These are phyloP conservation scores for roundworm (Caenorhabditis elegans) DNA, from an alignment of 1,140 invertebrate species.

Conservation along the genomic window WBcel235 BX284604.4:942001-942500, in stretches of 20 bases:
- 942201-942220: slow-evolving; percentile 53
- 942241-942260: slow-evolving; percentile 46
- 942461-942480: too few species aligned
- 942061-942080: slow-evolving; percentile 45
- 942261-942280: slow-evolving; percentile 1
- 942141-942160: slow-evolving; percentile 57
- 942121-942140: slow-evolving; percentile 58
- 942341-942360: slow-evolving; percentile 32
- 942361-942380: neutral
- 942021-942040: slow-evolving; percentile 59
- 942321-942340: slow-evolving; percentile 20
- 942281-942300: slow-evolving; percentile 12
- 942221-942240: slow-evolving; percentile 18
- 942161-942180: slow-evolving; percentile 56
- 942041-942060: slow-evolving; percentile 48
- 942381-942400: neutral
- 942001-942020: slow-evolving; percentile 10
- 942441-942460: too few species aligned
- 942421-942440: neutral
- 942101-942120: slow-evolving; percentile 54
- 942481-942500: too few species aligned
- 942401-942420: neutral
- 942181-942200: slow-evolving; percentile 59
- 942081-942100: slow-evolving; percentile 57
- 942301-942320: slow-evolving; percentile 18